Evolutionary conservation across 2,113 vertebrate species (phyloP), one percentile per base, ranked within the genome.

Genomic region (Sander lucioperca): DNA sequence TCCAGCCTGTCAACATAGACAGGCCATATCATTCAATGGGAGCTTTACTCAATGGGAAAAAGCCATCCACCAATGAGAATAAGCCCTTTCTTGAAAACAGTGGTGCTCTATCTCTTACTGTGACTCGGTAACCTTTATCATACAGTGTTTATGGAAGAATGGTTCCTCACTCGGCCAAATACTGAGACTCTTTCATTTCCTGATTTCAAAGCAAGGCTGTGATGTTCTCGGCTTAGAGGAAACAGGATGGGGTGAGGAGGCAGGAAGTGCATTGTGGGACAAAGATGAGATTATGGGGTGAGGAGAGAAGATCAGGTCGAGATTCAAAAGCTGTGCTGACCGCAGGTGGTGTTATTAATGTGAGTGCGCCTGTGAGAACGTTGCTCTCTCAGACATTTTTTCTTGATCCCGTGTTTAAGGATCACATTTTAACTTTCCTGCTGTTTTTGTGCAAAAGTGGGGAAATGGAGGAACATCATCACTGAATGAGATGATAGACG

Each of bases 1-100:
- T 97, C 94, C 94, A 92, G 94, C 94, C 96, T 97, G 96, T 98
- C 97, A 97, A 95, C 95, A 95, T 96, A 97, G 96, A 96, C 91
- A 85, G 92, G 91, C 93, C 94, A 69, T 93, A 96, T 96, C 96
- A 96, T 96, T 96, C 96, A 95, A 93, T 87, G 48, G 86, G 94
- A 92, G 94, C 91, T 94, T 93, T 93, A 94, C 92, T 91, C 93
- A 94, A 68, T 88, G 89, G 91, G 91, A 91, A 89, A 39, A 83
- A 89, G 79, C 83, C 83, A 72, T 90, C 90, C 84, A 89, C 93
- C 94, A 91, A 94, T 94, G 89, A 91, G 92, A 94, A 93, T 92
- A 86, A 91, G 87, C 83, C 72, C 66, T 90, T 86, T 74, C 85
- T 80, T 80, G 89, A 80, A 91, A 85, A 86, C 86, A 82, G 83